Conservation (phyloP, 2,797 vertebrate species). For the Hypotaenidia okinawae region DNA sequence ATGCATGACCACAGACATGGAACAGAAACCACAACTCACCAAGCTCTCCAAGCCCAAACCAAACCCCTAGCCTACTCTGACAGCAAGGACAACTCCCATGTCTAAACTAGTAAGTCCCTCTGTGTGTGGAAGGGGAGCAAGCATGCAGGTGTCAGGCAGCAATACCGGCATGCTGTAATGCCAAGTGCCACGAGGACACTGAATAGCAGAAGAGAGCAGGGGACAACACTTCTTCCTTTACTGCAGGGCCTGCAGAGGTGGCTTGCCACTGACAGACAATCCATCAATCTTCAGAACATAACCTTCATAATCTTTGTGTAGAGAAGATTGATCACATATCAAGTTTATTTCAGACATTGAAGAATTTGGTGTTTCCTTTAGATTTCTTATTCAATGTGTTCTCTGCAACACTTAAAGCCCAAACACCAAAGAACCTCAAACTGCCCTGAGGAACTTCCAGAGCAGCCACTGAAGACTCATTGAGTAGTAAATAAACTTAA, state of each 20-base stretch:
- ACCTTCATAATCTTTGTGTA: not conserved
- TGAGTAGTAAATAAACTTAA: not conserved
- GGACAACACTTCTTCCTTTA: not conserved
- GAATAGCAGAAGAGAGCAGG: not conserved
- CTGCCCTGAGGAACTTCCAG: not conserved
- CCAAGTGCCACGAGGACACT: not conserved
- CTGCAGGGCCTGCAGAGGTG: fast-evolving
- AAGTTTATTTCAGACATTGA: not conserved
- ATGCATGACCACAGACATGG: fast-evolving
- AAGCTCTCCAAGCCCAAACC: not conserved
- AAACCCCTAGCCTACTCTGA: not conserved
- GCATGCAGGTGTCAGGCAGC: fast-evolving
- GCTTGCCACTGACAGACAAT: not conserved
- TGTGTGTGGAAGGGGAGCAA: not conserved
- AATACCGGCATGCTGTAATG: not conserved
- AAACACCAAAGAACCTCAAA: too few relatives aligned
- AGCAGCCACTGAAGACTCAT: not conserved
- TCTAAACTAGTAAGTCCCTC: not conserved
- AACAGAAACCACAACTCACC: not conserved
- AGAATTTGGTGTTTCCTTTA: not conserved
- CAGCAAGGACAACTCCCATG: not conserved
- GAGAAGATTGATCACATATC: not conserved
- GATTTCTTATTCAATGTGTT: not conserved
- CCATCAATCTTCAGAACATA: not conserved
- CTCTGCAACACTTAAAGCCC: too few relatives aligned